A percentile compares a stretch with the other conserved stretches of the same genome.
Evolutionary conservation across 2,888 invertebrate genomes (phyloP).

Genomic region (Peribatodes rhomboidaria): DNA sequence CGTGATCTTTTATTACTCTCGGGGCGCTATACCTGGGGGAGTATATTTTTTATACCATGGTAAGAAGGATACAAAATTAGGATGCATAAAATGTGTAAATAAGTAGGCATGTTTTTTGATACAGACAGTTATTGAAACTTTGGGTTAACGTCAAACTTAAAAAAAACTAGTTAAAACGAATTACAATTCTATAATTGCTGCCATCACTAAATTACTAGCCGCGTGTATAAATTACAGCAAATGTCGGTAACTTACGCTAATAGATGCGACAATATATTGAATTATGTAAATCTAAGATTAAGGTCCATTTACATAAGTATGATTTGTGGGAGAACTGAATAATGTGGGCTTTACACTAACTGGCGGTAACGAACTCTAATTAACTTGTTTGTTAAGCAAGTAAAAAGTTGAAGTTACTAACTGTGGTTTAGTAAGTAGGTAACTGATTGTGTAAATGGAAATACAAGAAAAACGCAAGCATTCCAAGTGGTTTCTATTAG

Average conservation of each 20-base stretch:
- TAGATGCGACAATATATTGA: conserved; percentile 52
- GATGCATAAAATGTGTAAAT: too few species aligned
- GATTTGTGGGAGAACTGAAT: conserved; percentile 47
- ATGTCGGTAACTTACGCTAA: conserved; percentile 49
- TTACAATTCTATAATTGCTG: conserved; percentile 22
- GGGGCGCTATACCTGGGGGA: too few species aligned
- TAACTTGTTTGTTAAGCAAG: not conserved
- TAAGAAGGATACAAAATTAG: too few species aligned
- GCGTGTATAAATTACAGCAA: conserved; percentile 47
- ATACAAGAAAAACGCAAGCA: too few species aligned
- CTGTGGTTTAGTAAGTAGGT: too few species aligned
- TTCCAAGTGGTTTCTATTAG: too few species aligned
- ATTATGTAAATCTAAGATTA: conserved; percentile 58
- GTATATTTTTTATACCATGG: too few species aligned
- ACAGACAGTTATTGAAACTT: not conserved
- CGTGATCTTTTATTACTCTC: too few species aligned
- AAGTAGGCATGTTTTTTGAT: too few species aligned
- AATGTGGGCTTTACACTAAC: conserved; percentile 8
- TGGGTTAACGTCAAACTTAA: not conserved
- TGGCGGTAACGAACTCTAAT: not conserved
- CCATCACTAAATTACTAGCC: conserved; percentile 24
- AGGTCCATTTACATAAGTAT: conserved; percentile 55
- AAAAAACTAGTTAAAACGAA: not conserved
- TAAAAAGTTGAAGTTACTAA: too few species aligned
- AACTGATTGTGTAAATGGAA: too few species aligned